Conservation (phyloP, 2,797 vertebrate genomes). For the Crypturellus tataupa region DNA sequence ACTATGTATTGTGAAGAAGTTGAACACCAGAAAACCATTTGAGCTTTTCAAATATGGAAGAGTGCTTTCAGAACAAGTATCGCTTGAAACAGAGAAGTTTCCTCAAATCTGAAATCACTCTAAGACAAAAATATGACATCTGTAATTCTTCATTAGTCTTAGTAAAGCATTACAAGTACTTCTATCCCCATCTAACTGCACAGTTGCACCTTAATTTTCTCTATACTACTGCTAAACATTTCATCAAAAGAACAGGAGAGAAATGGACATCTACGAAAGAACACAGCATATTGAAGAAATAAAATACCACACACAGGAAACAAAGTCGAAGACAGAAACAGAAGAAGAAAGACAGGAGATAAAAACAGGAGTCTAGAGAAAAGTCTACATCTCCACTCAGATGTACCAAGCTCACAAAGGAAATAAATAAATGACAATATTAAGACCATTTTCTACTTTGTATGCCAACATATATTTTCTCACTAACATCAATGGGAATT, state of each 20-base stretch:
- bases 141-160: neutral
- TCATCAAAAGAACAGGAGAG: neutral
- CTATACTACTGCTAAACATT: neutral
- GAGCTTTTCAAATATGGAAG: neutral
- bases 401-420: accelerated
- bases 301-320: neutral
- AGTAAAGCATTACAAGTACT: neutral
- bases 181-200: neutral
- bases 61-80: neutral
- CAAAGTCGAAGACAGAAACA: neutral
- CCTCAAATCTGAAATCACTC: neutral
- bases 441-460: neutral
- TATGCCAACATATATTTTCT: neutral
- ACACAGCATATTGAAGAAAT: neutral
- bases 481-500: neutral
- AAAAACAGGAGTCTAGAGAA: neutral
- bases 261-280: neutral
- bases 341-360: neutral
- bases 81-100: neutral
- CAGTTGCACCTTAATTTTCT: neutral
- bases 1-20: neutral
- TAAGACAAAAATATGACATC: neutral
- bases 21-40: neutral
- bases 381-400: neutral
- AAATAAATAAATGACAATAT: neutral